Evolutionary conservation across 2,113 vertebrate species (phyloP), one percentile per base, ranked within the genome.

Genomic region (Petrocephalus zakoni): DNA sequence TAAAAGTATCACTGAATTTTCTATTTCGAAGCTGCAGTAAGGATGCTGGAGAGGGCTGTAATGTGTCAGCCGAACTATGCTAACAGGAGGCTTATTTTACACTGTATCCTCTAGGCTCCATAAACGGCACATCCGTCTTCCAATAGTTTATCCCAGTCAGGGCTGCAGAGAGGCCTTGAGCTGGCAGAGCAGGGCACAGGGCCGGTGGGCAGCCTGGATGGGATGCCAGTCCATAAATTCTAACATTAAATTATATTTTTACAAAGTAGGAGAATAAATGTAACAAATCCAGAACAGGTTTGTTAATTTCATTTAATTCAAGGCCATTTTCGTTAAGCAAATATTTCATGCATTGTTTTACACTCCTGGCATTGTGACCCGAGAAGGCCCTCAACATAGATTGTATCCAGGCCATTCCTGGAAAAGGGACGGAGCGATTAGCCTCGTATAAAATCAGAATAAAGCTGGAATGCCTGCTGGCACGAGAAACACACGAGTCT

Each of bases 381-480:
- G 81, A 37, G 42, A 46, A 47, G 46, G 19, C 37, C 81, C 29
- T 5, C 10, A 21, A 87, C 61, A 64, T 25, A 87, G 86, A 87
- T 47, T 4, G 17, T 64, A 64, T 87, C 86, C 34, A 22, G 53
- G 10, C 25, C 15, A 10, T 52, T 78, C 61, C 64, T 78, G 29
- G 46, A n/a, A 49, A 46, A 72, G 10, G 37, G 21, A 51, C 47
- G 22, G 86, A 72, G 58, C 25, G 42, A 68, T 51, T 72, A 51
- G 37, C 42, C 86, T 49, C 22, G 7, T 61, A 87, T 56, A 46
- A 72, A 87, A 21, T 25, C 1, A 8, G 61, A 55, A 81, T 88
- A 37, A 75, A 68, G 61, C 25, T 37, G 87, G 87, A 78, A 88
- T 55, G 87, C 49, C 37, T 5, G 46, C 15, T 88, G 87, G 64